Percentiles rank a stretch among this genome's conserved stretches.
These are phyloP conservation scores for Microdon myrmicae DNA, from an alignment of 2,888 invertebrate species.

Conservation along the genomic window DNA sequence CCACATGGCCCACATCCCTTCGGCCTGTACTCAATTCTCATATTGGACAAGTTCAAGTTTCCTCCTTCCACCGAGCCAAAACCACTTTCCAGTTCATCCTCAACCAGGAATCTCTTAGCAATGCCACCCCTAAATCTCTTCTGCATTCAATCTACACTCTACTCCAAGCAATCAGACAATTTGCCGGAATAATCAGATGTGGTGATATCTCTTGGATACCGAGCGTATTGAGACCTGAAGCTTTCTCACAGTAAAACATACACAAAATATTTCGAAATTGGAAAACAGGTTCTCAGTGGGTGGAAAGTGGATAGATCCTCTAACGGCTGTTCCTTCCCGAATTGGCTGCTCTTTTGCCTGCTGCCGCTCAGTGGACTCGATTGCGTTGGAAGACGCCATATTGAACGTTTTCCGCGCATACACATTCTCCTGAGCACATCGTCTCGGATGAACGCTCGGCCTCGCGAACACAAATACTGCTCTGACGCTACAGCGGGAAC, in stretches of 20 bases:
- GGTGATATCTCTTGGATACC: slow-evolving; percentile 1
- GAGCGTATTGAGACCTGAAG: slow-evolving; percentile 21
- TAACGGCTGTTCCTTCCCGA: no score
- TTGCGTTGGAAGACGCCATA: slow-evolving; percentile 49
- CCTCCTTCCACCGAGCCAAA: neutral
- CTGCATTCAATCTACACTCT: slow-evolving; percentile 13
- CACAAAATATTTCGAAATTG: slow-evolving; percentile 48
- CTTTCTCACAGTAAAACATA: slow-evolving; percentile 34
- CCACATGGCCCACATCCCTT: slow-evolving; percentile 33
- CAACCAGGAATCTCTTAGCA: slow-evolving; percentile 11
- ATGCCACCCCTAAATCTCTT: neutral
- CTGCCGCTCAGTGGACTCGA: no score
- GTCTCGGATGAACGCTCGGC: slow-evolving; percentile 42
- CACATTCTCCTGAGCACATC: slow-evolving; percentile 34
- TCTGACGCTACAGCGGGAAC: slow-evolving; percentile 44
- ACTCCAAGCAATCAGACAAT: slow-evolving; percentile 2
- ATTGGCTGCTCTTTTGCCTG: no score
- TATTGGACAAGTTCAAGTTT: slow-evolving; percentile 40
- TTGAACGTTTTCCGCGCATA: slow-evolving; percentile 32
- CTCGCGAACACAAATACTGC: slow-evolving; percentile 45
- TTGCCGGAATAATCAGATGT: slow-evolving; percentile 2
- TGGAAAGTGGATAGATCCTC: no score
- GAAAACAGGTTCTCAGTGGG: slow-evolving; percentile 17
- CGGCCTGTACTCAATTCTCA: slow-evolving; percentile 26
- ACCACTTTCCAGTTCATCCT: slow-evolving; percentile 11